phyloP scores from a whole-genome alignment of 2,113 vertebrate genomes.

The Todiramphus chloris region DNA sequence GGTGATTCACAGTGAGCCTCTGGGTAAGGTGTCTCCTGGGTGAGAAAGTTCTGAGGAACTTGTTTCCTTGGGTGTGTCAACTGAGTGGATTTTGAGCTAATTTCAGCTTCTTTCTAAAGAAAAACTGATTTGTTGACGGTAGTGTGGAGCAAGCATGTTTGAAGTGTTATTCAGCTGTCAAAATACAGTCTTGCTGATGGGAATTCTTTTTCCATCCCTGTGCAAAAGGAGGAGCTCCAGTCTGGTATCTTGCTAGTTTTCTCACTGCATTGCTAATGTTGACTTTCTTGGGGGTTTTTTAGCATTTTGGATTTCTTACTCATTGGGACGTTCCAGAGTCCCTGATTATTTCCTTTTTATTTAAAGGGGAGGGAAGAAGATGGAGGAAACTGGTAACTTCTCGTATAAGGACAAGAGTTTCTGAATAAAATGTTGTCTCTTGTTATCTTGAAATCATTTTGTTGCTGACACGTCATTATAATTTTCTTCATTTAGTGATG shows the following conservation, averaged over 20 bases:
- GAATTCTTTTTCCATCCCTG: background rate
- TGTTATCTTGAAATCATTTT: background rate
- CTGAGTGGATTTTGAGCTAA: background rate
- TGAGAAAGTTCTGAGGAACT: background rate
- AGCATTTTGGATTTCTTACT: background rate
- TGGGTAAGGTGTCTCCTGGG: background rate
- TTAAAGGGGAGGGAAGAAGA: background rate
- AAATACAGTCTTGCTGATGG: background rate
- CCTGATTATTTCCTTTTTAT: background rate
- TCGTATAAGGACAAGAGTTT: background rate
- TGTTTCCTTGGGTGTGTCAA: background rate
- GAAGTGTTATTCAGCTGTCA: background rate
- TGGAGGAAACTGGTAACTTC: background rate
- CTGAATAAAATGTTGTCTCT: background rate
- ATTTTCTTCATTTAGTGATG: slow-evolving; percentile 78
- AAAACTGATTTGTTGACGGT: background rate
- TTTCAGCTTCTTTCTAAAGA: background rate
- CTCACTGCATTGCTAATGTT: background rate
- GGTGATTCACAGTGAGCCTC: background rate
- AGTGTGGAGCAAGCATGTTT: background rate
- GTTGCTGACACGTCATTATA: background rate
- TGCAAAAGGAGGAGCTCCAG: background rate
- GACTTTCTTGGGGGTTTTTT: background rate
- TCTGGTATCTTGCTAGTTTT: background rate
- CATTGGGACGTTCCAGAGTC: background rate